Conservation (phyloP, 2,113 vertebrate species). For the Chionodraco myersi region DNA sequence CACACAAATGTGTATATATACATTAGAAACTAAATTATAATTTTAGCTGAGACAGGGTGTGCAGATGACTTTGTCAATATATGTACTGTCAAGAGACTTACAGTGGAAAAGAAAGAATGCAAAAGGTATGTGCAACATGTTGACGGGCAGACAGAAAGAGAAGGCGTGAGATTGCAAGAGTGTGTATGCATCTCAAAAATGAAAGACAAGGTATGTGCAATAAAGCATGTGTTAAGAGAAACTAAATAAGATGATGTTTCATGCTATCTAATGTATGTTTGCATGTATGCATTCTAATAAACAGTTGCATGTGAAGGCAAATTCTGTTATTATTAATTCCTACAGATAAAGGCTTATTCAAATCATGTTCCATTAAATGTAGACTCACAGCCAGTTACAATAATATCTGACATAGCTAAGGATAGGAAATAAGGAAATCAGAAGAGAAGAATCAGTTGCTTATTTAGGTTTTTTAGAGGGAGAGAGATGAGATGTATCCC, state of each 20-base stretch:
- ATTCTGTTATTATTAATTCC: neutral
- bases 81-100: neutral
- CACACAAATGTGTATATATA: neutral
- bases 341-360: neutral
- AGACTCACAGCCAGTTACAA: neutral
- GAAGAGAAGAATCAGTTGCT: conserved; percentile 11
- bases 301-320: conserved; percentile 7
- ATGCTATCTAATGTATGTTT: neutral
- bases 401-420: conserved; percentile 6
- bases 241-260: neutral
- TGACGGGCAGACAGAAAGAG: neutral
- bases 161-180: neutral
- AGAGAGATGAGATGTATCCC: conserved; percentile 57
- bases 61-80: neutral
- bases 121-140: neutral
- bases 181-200: neutral
- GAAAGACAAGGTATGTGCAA: neutral
- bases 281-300: neutral
- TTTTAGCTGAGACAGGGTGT: neutral
- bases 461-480: conserved; percentile 49
- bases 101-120: conserved; percentile 1
- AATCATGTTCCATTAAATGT: conserved; percentile 10
- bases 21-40: neutral
- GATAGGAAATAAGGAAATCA: conserved; percentile 1
- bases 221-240: neutral